phyloP scores from a whole-genome alignment of 2,113 vertebrate genomes.

The Artemisiospiza belli region DNA sequence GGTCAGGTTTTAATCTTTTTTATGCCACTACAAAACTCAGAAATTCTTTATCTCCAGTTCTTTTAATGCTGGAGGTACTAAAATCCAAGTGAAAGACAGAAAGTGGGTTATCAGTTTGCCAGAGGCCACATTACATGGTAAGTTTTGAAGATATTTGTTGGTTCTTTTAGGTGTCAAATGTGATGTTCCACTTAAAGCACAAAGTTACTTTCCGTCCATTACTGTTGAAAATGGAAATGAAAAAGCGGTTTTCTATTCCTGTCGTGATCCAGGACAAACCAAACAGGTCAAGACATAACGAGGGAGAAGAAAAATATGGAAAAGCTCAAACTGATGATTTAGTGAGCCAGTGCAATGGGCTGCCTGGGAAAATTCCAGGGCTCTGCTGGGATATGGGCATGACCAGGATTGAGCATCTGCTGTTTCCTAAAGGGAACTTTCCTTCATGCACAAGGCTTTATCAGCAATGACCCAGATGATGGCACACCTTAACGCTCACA shows the following conservation, averaged over 20 bases:
- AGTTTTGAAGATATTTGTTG: neutral
- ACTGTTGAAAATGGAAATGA: neutral
- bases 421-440: neutral
- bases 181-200: neutral
- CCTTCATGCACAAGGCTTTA: neutral
- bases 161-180: neutral
- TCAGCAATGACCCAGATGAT: neutral
- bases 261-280: neutral
- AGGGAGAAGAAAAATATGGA: neutral
- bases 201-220: neutral
- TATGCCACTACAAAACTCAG: neutral
- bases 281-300: neutral
- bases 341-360: neutral
- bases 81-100: neutral
- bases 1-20: neutral
- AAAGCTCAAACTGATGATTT: neutral
- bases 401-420: neutral
- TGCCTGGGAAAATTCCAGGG: neutral
- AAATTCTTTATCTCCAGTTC: neutral
- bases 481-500: neutral
- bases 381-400: neutral
- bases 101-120: neutral
- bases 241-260: neutral
- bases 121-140: neutral
- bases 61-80: neutral